These are phyloP conservation scores for Xenopus tropicalis DNA, from an alignment of 2,113 vertebrate species.

Conservation along the genomic window DNA sequence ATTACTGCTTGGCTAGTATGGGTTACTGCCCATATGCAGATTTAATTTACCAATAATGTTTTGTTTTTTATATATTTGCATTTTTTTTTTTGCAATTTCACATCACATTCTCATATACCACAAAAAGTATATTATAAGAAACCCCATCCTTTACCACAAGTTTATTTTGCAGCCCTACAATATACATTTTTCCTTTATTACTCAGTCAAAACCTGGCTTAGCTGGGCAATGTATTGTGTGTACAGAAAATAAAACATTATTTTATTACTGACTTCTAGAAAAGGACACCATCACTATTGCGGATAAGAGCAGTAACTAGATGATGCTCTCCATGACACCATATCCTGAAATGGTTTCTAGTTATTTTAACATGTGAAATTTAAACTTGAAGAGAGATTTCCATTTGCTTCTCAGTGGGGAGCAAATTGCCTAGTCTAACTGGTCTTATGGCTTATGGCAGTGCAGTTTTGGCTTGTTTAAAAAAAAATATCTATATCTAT, in stretches of 20 bases:
- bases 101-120: too few species aligned
- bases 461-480: conserved; percentile 7
- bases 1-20: too few species aligned
- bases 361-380: conserved; percentile 38
- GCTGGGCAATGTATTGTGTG: too few species aligned
- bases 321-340: conserved; percentile 26
- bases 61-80: too few species aligned
- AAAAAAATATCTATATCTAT: background rate
- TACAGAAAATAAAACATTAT: conserved; percentile 24
- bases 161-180: too few species aligned
- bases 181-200: too few species aligned
- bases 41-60: too few species aligned
- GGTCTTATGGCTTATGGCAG: conserved; percentile 2
- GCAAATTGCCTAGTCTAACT: conserved; percentile 24
- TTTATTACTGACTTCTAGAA: conserved; percentile 28
- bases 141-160: too few species aligned
- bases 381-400: conserved; percentile 9
- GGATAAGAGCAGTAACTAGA: conserved; percentile 34
- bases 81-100: too few species aligned
- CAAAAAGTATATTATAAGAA: too few species aligned
- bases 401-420: conserved; percentile 36
- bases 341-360: conserved; percentile 28
- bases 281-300: conserved; percentile 13
- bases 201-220: too few species aligned
- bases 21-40: too few species aligned